Conservation (phyloP, 2,888 invertebrate species). For the Oscheius myriophilus region DNA sequence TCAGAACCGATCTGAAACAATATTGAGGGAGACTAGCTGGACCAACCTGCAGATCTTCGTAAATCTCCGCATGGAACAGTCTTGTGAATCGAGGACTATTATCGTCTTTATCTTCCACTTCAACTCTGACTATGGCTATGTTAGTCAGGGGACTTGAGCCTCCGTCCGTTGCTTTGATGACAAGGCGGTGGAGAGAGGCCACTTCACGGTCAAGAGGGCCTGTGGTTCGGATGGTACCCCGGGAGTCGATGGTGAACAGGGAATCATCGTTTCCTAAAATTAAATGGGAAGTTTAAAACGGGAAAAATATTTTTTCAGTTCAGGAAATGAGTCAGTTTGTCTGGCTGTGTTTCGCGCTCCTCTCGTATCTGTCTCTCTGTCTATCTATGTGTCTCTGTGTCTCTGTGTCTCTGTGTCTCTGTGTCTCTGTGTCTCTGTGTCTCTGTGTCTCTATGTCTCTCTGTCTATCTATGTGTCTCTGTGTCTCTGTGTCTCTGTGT, state of each 20-base stretch:
- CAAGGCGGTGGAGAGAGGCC: conserved; percentile 79
- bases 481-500: no score
- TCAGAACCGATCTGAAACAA: conserved; percentile 32
- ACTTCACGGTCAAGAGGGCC: conserved; percentile 50
- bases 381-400: no score
- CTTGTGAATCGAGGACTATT: conserved; percentile 85
- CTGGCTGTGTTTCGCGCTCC: no score
- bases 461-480: no score
- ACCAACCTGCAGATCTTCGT: conserved; percentile 45
- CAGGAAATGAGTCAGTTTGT: no score
- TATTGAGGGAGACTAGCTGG: no score
- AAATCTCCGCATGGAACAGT: conserved; percentile 50
- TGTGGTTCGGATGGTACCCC: conserved; percentile 34
- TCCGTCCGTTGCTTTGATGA: conserved; percentile 88
- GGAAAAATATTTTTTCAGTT: no score
- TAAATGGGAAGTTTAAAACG: no score
- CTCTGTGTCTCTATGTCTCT: no score
- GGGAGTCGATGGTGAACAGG: conserved; percentile 72
- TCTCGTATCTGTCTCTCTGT: no score
- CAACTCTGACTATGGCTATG: conserved; percentile 83
- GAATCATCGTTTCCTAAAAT: conserved; percentile 85
- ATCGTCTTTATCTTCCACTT: conserved; percentile 84
- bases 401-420: no score
- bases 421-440: no score
- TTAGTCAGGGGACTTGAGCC: conserved; percentile 82